phyloP scores from a whole-genome alignment of 2,888 invertebrate species.

The Ormyrus labotus region DNA sequence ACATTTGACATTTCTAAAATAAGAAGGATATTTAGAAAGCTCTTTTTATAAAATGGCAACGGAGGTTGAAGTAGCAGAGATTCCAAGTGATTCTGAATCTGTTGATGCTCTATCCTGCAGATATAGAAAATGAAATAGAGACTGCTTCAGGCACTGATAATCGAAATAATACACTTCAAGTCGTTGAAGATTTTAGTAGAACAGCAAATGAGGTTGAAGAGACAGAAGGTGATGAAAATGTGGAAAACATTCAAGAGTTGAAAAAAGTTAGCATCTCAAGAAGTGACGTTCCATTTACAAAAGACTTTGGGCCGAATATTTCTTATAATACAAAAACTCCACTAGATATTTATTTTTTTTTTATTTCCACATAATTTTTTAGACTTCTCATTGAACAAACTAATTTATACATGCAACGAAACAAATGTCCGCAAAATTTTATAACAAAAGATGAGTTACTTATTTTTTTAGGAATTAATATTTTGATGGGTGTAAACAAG shows the following conservation, averaged over 20 bases:
- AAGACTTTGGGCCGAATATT: conserved; percentile 34
- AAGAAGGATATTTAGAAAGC: no score
- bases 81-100: neutral
- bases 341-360: conserved; percentile 25
- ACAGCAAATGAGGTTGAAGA: neutral
- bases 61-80: neutral
- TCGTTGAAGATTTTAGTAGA: neutral
- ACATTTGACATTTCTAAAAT: no score
- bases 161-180: neutral
- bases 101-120: neutral
- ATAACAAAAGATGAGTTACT: conserved; percentile 23
- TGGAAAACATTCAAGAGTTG: neutral
- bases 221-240: neutral
- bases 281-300: conserved; percentile 18
- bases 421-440: neutral
- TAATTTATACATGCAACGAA: conserved; percentile 13
- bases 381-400: conserved; percentile 18
- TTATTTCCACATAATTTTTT: conserved; percentile 4
- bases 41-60: no score
- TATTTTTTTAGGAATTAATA: conserved; percentile 18
- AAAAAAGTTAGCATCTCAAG: neutral
- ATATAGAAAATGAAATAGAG: neutral
- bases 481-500: conserved; percentile 62
- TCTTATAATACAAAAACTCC: conserved; percentile 16
- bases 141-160: neutral